Percentiles rank a stretch among this genome's conserved stretches.
These are phyloP conservation scores for Heliconius nattereri DNA, from an alignment of 1,140 invertebrate genomes.

Conservation along the genomic window DNA sequence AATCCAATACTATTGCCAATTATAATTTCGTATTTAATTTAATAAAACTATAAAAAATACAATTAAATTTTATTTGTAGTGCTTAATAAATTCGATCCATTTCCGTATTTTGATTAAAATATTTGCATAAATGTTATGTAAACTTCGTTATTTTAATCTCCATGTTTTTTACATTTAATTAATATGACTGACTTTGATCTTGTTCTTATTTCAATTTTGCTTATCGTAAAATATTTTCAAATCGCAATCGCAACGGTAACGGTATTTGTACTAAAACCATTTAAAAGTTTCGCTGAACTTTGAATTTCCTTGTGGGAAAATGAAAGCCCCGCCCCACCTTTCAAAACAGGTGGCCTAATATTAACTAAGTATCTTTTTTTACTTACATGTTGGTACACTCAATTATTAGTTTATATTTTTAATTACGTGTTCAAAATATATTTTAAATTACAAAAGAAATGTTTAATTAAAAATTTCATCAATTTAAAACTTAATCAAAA, in stretches of 20 bases:
- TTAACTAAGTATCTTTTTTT: background rate
- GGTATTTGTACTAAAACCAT: constrained; percentile 17
- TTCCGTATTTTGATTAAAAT: background rate
- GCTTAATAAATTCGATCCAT: background rate
- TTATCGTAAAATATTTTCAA: background rate
- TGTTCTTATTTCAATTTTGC: background rate
- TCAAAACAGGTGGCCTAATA: background rate
- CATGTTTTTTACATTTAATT: background rate
- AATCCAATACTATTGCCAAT: background rate
- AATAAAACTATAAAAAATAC: background rate
- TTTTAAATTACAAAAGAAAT: no score
- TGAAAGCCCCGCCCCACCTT: no score
- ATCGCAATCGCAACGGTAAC: background rate
- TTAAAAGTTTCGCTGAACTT: constrained; percentile 15
- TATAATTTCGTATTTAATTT: background rate
- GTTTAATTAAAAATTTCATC: no score
- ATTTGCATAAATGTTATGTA: constrained; percentile 9
- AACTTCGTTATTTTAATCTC: background rate
- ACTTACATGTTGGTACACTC: background rate
- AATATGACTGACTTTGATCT: background rate
- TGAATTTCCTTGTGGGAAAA: constrained; percentile 6
- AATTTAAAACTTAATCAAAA: no score
- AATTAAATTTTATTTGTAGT: background rate
- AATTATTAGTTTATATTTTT: no score
- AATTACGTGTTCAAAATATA: no score